Evolutionary conservation across 2,113 vertebrate species (phyloP), one percentile per base, ranked within the genome.

Genomic region (Archocentrus centrarchus): DNA sequence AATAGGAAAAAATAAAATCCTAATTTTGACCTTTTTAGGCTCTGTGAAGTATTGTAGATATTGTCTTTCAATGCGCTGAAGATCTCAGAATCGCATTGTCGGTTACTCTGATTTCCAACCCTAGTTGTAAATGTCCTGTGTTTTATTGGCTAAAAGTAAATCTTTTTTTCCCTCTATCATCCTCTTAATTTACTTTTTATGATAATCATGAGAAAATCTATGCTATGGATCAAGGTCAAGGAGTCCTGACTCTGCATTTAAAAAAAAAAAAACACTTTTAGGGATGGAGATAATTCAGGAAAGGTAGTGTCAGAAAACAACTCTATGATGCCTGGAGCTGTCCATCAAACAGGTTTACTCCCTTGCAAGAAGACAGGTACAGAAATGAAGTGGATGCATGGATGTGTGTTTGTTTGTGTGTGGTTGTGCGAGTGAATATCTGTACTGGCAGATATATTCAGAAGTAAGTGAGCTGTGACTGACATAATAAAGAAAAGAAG

Each of bases 391-490:
- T 75, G 73, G 10, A 55, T 66, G 59, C 35, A 14, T 3, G 9
- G 1, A 1, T 10, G 37, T 39, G 80, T 35, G 53, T 22, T 14
- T 75, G 53, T 59, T 47, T 59, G 78, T 22, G 59, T 44, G 87
- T 59, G 76, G 24, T 22, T 78, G 79, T 30, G 35, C 13, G 24
- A 6, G 79, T 32, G 30, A 30, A 11, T 57, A 22, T 78, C 59
- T 66, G 53, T 27, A 14, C 57, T 24, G 39, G 73, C 64, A 37
- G 75, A 79, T 80, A 58, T 85, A 88, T 91, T 86, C 86, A 83
- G 55, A 75, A 62, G 58, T 77, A 84, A 80, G 85, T 91, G 85
- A 92, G 76, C 85, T 88, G 86, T 87, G 87, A 89, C 90, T 88
- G 84, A 87, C 87, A 86, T 78, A 14, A 75, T 81, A 79, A 81